Percentiles rank a stretch among this genome's conserved stretches.
These are phyloP conservation scores for Dasypogon diadema DNA, from an alignment of 2,888 invertebrate genomes.

Conservation along the genomic window DNA sequence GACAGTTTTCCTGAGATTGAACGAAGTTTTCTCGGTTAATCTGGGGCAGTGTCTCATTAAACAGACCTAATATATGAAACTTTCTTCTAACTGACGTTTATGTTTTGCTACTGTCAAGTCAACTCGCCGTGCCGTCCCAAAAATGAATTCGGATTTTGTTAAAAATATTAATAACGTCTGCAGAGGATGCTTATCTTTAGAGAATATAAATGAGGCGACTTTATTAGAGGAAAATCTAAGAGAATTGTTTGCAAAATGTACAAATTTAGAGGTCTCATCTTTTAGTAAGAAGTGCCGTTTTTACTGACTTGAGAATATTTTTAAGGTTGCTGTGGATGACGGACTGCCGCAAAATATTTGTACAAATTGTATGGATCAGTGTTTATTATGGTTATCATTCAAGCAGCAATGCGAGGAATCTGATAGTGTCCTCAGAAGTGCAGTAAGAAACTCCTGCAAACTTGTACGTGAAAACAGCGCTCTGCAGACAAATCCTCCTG, in stretches of 20 bases:
- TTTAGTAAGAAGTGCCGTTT: too few relatives aligned
- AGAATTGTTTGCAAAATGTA: slow-evolving; percentile 40
- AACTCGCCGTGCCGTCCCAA: too few relatives aligned
- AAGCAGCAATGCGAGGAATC: slow-evolving; percentile 69
- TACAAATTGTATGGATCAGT: slow-evolving; percentile 67
- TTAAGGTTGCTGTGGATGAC: slow-evolving; percentile 69
- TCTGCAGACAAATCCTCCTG: background rate
- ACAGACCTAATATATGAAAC: too few relatives aligned
- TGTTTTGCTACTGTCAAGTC: too few relatives aligned
- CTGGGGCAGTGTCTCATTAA: too few relatives aligned
- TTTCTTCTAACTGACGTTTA: too few relatives aligned
- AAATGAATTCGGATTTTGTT: background rate
- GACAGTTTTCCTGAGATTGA: too few relatives aligned
- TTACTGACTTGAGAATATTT: too few relatives aligned
- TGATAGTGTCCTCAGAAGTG: slow-evolving; percentile 66
- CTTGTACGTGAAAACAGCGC: too few relatives aligned
- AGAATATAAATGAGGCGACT: background rate
- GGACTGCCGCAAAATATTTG: slow-evolving; percentile 68
- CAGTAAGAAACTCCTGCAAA: too few relatives aligned
- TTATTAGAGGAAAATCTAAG: background rate
- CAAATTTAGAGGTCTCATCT: slow-evolving; percentile 37
- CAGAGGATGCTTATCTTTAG: background rate
- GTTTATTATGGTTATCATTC: slow-evolving; percentile 68
- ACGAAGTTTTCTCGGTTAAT: too few relatives aligned
- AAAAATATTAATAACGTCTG: background rate